phyloP scores from a whole-genome alignment of 1,140 invertebrate genomes.

The Lasioglossum albipes region DNA sequence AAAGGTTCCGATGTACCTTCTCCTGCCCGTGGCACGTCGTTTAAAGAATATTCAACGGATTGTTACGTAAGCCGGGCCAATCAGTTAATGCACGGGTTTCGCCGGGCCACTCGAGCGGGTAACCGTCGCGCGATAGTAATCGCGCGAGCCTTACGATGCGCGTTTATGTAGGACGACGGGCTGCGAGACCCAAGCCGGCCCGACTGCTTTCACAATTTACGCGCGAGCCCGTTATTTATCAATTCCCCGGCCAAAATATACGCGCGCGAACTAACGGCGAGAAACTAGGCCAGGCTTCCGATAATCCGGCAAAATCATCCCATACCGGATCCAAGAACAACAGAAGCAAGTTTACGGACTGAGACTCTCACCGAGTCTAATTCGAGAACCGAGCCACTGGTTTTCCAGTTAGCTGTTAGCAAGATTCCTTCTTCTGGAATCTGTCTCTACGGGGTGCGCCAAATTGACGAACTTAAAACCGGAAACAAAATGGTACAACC shows the following conservation, averaged over 20 bases:
- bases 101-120: background rate
- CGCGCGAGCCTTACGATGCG: background rate
- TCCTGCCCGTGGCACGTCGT: no score
- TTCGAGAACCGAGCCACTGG: background rate
- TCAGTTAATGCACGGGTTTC: slow-evolving; percentile 32
- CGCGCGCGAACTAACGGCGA: background rate
- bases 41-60: background rate
- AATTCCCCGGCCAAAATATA: slow-evolving; percentile 21
- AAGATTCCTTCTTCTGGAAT: no score
- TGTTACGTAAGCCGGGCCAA: slow-evolving; percentile 2
- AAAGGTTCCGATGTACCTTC: no score
- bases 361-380: background rate
- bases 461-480: no score
- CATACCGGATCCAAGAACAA: slow-evolving; percentile 31
- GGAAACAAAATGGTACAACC: no score
- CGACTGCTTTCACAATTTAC: slow-evolving; percentile 39
- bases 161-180: slow-evolving; percentile 15
- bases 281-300: slow-evolving; percentile 24
- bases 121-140: slow-evolving; percentile 21
- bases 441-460: no score
- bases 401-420: background rate
- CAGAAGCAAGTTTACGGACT: background rate
- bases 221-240: slow-evolving; percentile 26
- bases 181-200: background rate
- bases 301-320: slow-evolving; percentile 25